Base-by-base conservation (phyloP, 2,113 vertebrate genomes). In the Myiagra hebetior region DNA sequence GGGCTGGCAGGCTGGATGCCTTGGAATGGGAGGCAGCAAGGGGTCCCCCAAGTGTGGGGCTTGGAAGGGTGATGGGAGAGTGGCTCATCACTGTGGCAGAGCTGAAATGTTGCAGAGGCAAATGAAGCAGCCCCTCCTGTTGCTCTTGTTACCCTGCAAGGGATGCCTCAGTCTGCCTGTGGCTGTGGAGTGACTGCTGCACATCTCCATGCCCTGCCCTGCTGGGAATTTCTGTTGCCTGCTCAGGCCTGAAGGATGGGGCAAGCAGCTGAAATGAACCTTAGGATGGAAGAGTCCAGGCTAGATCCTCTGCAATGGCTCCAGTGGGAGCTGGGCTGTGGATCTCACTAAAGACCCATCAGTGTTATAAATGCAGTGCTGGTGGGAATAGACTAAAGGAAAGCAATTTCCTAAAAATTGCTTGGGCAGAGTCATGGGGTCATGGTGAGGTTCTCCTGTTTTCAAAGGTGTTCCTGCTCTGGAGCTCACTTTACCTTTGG, bases 171-270 rank as follows among this genome's bases (percentile, higher is more conserved):
- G 41, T 24, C 3, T 15, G 1, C 41, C 42, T 18, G 2, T 1
- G 47, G 15, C 30, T 67, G 24, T 0, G 3, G 24, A 47, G 15
- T 0, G 0, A 20, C 7, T 5, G 21, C 67, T 55, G 50, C 49
- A 27, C 1, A 0, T 35, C 46, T 35, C 50, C 1, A 0, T 10
- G 50, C 13, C 16, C 27, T 46, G 39, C 52, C 13, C n/a, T 52
- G 30, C 1, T 33, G 50, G 70, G 53, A 73, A 35, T 49, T 87
- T 28, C 69, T 81, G 46, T 7, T 20, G 11, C 57, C 26, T 64
- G 49, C 44, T 76, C 26, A 13, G 72, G 20, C 24, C 13, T 22
- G 67, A 53, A 46, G 35, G 18, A 23, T 24, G 35, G 16, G 37
- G 19, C 33, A 57, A 87, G 33, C 27, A 72, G 67, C 35, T 44